Conservation (phyloP, 2,888 invertebrate species). For the Drosophila rubida region DNA sequence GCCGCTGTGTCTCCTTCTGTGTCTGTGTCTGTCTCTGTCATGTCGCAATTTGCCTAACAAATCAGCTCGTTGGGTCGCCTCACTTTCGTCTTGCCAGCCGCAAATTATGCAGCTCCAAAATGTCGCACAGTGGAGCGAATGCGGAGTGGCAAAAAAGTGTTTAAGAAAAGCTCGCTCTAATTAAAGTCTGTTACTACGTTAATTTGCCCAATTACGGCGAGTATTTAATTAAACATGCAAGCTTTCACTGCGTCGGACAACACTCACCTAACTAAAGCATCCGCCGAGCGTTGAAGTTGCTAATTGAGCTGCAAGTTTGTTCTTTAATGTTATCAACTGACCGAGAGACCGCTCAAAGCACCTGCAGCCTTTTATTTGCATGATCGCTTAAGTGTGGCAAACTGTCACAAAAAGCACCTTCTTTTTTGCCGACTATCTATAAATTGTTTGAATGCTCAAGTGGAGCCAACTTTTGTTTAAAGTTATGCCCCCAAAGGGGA, state of each 20-base stretch:
- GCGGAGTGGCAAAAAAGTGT: constrained; percentile 1
- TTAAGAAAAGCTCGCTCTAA: constrained; percentile 1
- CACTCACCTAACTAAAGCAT: not conserved
- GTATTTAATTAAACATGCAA: constrained; percentile 8
- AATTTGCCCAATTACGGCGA: constrained; percentile 16
- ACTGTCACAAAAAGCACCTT: not conserved
- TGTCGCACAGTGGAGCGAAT: constrained; percentile 29
- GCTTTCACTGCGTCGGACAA: not conserved
- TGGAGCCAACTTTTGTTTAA: constrained; percentile 31
- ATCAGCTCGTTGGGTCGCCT: constrained; percentile 30
- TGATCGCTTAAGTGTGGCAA: constrained; percentile 2
- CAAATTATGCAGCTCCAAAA: not conserved
- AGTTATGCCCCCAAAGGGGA: constrained; percentile 28
- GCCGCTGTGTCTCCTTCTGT: constrained; percentile 26
- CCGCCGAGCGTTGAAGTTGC: not conserved
- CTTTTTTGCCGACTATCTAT: constrained; percentile 33
- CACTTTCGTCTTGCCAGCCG: constrained; percentile 8
- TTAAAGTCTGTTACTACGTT: not conserved
- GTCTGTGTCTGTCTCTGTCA: constrained; percentile 28
- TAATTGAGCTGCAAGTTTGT: not conserved
- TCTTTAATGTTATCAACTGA: not conserved
- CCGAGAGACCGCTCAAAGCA: not conserved
- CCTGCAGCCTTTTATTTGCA: not conserved
- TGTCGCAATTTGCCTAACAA: constrained; percentile 65
- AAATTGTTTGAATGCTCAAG: constrained; percentile 51